Base-by-base conservation (phyloP, 2,888 invertebrate species). In the Schrankia costaestrigalis region DNA sequence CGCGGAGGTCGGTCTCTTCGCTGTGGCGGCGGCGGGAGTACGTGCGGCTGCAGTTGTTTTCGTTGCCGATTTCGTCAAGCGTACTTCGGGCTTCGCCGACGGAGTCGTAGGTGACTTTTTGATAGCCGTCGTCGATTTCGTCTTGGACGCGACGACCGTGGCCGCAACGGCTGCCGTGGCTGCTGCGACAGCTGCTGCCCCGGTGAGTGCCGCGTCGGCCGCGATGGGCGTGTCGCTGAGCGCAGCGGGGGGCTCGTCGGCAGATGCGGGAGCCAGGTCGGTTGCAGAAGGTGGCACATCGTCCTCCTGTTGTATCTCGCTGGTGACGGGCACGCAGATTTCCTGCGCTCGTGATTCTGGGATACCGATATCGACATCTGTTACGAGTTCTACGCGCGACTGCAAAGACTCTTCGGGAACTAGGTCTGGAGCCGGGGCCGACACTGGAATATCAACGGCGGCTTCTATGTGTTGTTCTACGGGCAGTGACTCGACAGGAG, bases 311-410 rank as follows among this genome's bases (percentile, higher is more conserved):
- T 64, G 68, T 26, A 84, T 82, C 58, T 82, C 84, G 40, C 57
- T 68, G 11, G 75, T 89, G 71, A 68, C 88, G 54, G 71, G 87
- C 57, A 73, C 82, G 78, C 68, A 90, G 47, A 78, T 90, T 78
- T 86, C 83, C 40, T 84, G 84, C 31, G 85, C 85, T 25, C 75
- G 73, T 14, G 77, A 81, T 48, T 84, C 85, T 11, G 81, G 70
- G 26, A 79, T 74, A 40, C 77, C 81, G 25, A 79, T 77, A 44
- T 84, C 84, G 35, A 83, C 69, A 43, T 84, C 84, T 22, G 84
- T 83, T 48, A 83, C 76, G 49, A 80, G 74, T 33, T 79, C 83
- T 32, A 64, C 51, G 36, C 69, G 74, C 34, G 56, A 40, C 27
- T 35, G 39, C 10, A 37, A 32, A 14, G 63, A 67, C 44, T 71